These are phyloP conservation scores for Carapus acus DNA, from an alignment of 2,797 vertebrate species.

Conservation along the genomic window DNA sequence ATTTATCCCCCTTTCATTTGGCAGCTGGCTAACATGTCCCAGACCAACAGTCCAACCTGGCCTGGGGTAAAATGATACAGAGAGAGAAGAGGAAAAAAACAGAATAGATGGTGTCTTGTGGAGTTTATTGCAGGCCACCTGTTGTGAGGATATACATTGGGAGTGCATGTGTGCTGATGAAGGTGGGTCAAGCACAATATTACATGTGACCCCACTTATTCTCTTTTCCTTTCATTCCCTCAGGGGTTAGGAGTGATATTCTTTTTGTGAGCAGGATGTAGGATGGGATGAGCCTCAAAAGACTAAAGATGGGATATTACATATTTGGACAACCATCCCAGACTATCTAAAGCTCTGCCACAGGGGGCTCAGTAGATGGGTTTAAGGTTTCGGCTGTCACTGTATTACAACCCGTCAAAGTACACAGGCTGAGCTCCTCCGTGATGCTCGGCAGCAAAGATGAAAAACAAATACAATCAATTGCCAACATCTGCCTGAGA, in stretches of 20 bases:
- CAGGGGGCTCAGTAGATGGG: slow-evolving; percentile 49
- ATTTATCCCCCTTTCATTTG: slow-evolving; percentile 78
- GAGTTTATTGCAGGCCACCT: slow-evolving; percentile 61
- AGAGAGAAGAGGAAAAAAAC: slow-evolving; percentile 28
- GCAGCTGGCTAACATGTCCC: slow-evolving; percentile 72
- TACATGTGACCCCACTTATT: slow-evolving; percentile 42
- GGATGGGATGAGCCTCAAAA: slow-evolving; percentile 56
- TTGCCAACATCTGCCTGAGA: slow-evolving; percentile 55
- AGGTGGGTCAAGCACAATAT: slow-evolving; percentile 41
- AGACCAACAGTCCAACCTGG: slow-evolving; percentile 55
- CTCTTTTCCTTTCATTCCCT: slow-evolving; percentile 41
- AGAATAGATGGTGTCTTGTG: slow-evolving; percentile 33
- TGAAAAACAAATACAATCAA: slow-evolving; percentile 65
- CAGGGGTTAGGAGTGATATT: slow-evolving; percentile 35
- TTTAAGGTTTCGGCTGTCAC: slow-evolving; percentile 46
- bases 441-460: slow-evolving; percentile 23
- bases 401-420: slow-evolving; percentile 47
- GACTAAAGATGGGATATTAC: slow-evolving; percentile 63
- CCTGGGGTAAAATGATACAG: slow-evolving; percentile 63
- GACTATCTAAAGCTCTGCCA: slow-evolving; percentile 53
- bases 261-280: slow-evolving; percentile 43
- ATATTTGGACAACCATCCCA: slow-evolving; percentile 62
- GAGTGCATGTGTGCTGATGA: slow-evolving; percentile 22
- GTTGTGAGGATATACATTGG: slow-evolving; percentile 47
- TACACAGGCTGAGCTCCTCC: slow-evolving; percentile 45